A percentile compares a stretch with the other conserved stretches of the same genome.
Evolutionary conservation across 2,797 vertebrate species (phyloP).

Genomic region (Sciurus carolinensis): DNA sequence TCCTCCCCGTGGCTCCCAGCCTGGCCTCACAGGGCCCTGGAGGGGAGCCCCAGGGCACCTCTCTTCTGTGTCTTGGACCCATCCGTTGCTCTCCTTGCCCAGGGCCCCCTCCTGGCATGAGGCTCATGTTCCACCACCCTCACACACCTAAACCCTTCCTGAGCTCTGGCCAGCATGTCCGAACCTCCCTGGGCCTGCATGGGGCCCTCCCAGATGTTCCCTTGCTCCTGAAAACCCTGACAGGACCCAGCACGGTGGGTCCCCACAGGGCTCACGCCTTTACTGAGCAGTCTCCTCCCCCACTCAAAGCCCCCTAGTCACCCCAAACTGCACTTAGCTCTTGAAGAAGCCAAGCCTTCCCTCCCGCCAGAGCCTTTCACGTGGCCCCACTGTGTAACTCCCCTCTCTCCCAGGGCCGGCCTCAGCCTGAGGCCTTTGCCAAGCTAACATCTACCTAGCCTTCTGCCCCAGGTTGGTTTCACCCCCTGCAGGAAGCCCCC

Average conservation of each 20-base stretch:
- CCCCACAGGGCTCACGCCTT: background rate
- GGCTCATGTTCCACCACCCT: rapidly evolving
- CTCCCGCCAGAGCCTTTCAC: background rate
- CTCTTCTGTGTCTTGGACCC: background rate
- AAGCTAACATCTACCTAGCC: background rate
- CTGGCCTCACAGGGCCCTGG: rapidly evolving
- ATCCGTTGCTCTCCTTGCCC: rapidly evolving
- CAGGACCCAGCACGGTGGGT: too few species aligned
- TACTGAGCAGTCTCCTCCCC: background rate
- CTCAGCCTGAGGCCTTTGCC: background rate
- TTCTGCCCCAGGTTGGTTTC: too few species aligned
- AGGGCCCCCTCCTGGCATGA: background rate
- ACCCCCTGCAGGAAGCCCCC: background rate
- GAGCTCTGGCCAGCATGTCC: rapidly evolving
- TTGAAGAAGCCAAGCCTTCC: background rate
- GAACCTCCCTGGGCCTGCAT: background rate
- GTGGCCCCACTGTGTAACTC: rapidly evolving
- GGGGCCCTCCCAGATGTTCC: background rate
- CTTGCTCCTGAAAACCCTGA: background rate
- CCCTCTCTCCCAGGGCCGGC: background rate
- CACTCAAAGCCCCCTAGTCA: background rate
- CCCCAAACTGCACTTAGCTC: background rate
- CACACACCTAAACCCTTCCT: too few species aligned
- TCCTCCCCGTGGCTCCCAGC: background rate
- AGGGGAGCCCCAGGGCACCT: background rate